Base-by-base conservation (phyloP, 2,113 vertebrate genomes). In the Limanda limanda region DNA sequence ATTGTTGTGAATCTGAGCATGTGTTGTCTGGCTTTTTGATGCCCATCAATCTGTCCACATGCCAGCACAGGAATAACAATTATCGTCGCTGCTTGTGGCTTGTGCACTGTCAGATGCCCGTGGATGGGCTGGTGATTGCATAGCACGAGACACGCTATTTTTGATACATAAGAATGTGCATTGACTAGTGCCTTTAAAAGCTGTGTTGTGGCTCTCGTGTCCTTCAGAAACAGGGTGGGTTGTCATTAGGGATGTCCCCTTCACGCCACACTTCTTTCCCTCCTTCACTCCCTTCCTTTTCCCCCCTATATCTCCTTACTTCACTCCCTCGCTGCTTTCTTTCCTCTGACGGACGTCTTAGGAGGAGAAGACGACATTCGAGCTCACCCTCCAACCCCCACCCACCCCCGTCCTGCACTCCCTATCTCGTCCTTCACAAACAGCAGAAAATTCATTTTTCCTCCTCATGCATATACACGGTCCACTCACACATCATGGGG, bases 21-120 rank as follows among this genome's bases (percentile, higher is more conserved):
- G 92, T 92, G 92, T 94, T 91, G 86, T 78, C 52, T 45, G 40
- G 86, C 89, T 75, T 91, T 90, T 88, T 90, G 83, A 93, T 54
- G 95, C 93, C 94, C 95, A 94, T 97, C 95, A 96, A 92, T 93
- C 94, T 95, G 92, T 93, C 94, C 92, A 85, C 91, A 51, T 91
- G 85, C 62, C 90, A 92, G 90, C 40, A 94, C 91, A 90, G 88
- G 93, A 94, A 94, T 95, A 96, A 96, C 95, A 97, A 95, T 97
- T 97, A 96, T 96, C 92, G 86, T 91, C 81, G 83, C 86, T 95
- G 96, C 95, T 95, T 74, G 74, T 84, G 62, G 59, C 68, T 94
- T 93, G 94, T 92, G 91, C 86, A 95, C 94, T 93, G 95, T 96
- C 95, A 96, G 96, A 96, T 95, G 94, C 92, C 69, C 64, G 52